phyloP scores from a whole-genome alignment of 92 coral and sea anemone species.

The Epizoanthus fatuus region DNA sequence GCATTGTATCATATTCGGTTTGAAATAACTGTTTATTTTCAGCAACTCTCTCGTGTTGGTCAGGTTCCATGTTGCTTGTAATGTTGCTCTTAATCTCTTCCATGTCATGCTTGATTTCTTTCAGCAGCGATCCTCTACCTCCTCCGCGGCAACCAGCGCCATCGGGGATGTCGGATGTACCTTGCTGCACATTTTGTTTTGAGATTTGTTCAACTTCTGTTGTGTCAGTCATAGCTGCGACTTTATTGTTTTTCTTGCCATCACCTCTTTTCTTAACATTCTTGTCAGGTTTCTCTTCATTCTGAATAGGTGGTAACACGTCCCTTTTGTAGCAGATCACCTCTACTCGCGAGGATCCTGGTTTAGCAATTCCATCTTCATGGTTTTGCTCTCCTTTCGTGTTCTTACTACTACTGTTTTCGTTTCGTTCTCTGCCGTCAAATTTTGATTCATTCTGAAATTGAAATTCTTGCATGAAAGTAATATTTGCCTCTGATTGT shows the following conservation, averaged over 20 bases:
- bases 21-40: background rate
- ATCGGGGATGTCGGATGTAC: background rate
- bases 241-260: no score
- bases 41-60: background rate
- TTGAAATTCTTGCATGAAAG: background rate
- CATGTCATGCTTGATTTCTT: constrained; percentile 29
- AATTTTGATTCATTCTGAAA: background rate
- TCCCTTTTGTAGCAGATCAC: background rate
- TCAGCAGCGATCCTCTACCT: background rate
- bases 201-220: background rate
- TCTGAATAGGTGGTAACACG: background rate
- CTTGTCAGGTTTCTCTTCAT: background rate
- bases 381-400: no score
- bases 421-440: background rate
- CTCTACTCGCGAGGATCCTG: background rate
- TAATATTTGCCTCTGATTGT: background rate
- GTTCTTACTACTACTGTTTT: background rate
- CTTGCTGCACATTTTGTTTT: background rate
- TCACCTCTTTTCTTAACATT: background rate
- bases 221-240: background rate
- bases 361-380: background rate
- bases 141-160: background rate
- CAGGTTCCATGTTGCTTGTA: background rate
- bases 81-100: background rate
- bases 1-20: background rate